Percentiles rank a stretch among this genome's conserved stretches.
Conservation (phyloP, 2,113 vertebrate genomes). For the Cochlearius cochlearius region DNA sequence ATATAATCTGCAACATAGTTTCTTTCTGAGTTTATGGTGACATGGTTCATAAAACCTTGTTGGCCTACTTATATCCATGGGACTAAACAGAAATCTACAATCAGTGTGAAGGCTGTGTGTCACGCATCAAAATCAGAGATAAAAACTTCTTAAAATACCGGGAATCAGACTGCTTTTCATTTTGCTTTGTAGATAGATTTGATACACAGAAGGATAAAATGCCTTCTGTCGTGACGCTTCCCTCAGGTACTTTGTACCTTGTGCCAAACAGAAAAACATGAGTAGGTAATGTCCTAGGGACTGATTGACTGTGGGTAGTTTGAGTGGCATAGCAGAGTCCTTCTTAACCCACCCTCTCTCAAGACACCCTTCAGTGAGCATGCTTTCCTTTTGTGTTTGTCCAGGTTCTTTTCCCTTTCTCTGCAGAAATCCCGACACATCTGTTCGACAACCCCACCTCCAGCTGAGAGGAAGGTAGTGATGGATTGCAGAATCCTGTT, state of each 20-base stretch:
- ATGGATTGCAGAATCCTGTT: conserved; percentile 57
- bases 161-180: neutral
- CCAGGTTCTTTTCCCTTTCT: neutral
- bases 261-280: neutral
- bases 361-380: neutral
- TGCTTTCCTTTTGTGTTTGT: conserved; percentile 32
- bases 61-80: neutral
- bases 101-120: neutral
- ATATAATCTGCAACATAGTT: neutral
- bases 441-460: conserved; percentile 28
- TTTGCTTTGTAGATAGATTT: neutral
- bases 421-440: conserved; percentile 59
- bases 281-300: neutral
- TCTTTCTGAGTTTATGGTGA: neutral
- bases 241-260: neutral
- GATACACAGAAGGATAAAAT: neutral
- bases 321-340: neutral
- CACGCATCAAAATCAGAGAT: neutral
- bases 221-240: neutral
- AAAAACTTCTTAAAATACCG: neutral
- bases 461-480: conserved; percentile 56
- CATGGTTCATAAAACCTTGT: neutral
- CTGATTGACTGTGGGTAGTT: neutral
- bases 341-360: neutral
- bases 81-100: neutral